phyloP scores from a whole-genome alignment of 2,113 vertebrate genomes.

The Crocuta crocuta region DNA sequence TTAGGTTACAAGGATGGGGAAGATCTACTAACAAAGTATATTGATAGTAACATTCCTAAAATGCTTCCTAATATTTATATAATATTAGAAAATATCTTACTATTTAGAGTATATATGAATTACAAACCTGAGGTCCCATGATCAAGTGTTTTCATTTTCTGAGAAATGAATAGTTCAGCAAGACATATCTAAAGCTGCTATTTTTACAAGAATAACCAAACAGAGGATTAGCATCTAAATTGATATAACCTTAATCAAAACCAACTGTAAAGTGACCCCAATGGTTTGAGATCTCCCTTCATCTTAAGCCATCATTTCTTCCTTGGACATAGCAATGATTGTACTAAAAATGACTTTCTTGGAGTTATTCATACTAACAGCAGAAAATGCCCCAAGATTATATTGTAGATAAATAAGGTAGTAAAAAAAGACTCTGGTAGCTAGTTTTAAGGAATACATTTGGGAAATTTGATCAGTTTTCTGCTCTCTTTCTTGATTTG shows the following conservation, averaged over 20 bases:
- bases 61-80: neutral
- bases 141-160: neutral
- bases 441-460: neutral
- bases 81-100: neutral
- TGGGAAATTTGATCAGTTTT: neutral
- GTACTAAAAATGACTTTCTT: neutral
- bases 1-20: neutral
- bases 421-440: neutral
- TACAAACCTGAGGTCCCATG: neutral
- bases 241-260: neutral
- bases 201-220: conserved; percentile 40
- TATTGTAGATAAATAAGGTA: neutral
- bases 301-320: neutral
- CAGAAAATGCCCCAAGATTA: neutral
- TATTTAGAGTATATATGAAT: neutral
- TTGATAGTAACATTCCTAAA: neutral
- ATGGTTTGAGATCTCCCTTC: neutral
- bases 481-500: neutral
- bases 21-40: neutral
- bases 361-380: neutral
- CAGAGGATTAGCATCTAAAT: neutral
- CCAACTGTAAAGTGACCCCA: neutral
- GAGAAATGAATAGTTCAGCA: neutral
- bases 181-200: neutral
- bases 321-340: neutral